phyloP scores from a whole-genome alignment of 2,113 vertebrate genomes.

The Cnemophilus loriae region DNA sequence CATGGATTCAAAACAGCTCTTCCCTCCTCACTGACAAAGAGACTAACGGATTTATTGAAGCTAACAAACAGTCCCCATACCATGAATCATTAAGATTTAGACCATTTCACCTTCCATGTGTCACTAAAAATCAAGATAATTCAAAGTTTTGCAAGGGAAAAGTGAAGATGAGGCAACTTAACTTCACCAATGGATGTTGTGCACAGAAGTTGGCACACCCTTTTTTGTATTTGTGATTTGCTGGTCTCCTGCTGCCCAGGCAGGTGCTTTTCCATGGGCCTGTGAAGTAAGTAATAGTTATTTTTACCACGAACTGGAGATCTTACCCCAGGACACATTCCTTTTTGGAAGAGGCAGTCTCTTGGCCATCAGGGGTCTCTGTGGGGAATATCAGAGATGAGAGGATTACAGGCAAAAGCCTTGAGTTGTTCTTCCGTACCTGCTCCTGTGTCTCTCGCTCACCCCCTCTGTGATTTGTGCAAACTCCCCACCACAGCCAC shows the following conservation, averaged over 20 bases:
- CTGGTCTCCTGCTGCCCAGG: background rate
- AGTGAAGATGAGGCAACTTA: background rate
- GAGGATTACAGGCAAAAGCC: background rate
- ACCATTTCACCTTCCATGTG: background rate
- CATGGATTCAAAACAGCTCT: background rate
- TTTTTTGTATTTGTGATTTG: background rate
- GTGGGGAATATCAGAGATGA: background rate
- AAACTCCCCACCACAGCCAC: background rate
- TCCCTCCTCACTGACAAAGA: background rate
- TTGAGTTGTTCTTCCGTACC: background rate
- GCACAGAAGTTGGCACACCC: background rate
- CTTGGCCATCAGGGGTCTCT: background rate
- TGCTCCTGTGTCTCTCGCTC: background rate
- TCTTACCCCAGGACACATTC: background rate
- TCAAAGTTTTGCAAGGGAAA: background rate
- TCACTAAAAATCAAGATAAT: background rate
- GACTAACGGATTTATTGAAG: background rate
- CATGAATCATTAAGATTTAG: background rate
- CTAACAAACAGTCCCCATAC: background rate
- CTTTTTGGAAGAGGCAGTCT: background rate
- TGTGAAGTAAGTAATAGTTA: background rate
- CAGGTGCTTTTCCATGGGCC: background rate
- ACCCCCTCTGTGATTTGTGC: background rate
- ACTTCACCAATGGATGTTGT: background rate
- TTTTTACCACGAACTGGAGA: background rate